A percentile compares a stretch with the other conserved stretches of the same genome.
Evolutionary conservation across 2,888 invertebrate species (phyloP).

Genomic region (Apamea crenata): DNA sequence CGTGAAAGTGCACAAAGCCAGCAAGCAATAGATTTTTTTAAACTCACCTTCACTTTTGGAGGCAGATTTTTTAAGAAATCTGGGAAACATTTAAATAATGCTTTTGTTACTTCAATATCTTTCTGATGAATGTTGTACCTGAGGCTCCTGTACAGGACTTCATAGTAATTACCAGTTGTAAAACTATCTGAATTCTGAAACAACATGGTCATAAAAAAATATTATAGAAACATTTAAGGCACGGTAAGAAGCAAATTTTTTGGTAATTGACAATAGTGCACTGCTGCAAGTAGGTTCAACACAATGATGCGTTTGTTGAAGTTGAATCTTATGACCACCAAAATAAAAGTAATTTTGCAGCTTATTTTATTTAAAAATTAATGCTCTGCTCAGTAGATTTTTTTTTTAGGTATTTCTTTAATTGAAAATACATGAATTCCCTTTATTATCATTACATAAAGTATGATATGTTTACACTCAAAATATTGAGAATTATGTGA

Average conservation of each 20-base stretch:
- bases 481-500: no score
- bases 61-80: slow-evolving; percentile 77
- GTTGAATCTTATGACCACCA: no score
- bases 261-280: background rate
- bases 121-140: slow-evolving; percentile 77
- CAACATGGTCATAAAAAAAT: background rate
- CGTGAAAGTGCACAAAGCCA: no score
- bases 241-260: background rate
- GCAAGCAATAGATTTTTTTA: background rate
- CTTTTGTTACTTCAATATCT: slow-evolving; percentile 77
- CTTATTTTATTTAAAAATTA: no score
- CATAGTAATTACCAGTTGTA: slow-evolving; percentile 83
- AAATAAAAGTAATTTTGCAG: no score
- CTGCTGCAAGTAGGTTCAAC: background rate
- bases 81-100: slow-evolving; percentile 75
- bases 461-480: no score
- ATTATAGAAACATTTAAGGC: no score
- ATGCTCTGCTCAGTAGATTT: no score
- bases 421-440: no score
- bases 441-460: no score
- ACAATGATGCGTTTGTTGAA: no score
- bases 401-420: background rate
- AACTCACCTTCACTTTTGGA: slow-evolving; percentile 75
- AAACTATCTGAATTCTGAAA: slow-evolving; percentile 74
- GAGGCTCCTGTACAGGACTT: slow-evolving; percentile 80